Evolutionary conservation across 2,113 vertebrate genomes (phyloP).

Genomic region (Clarias batrachus): DNA sequence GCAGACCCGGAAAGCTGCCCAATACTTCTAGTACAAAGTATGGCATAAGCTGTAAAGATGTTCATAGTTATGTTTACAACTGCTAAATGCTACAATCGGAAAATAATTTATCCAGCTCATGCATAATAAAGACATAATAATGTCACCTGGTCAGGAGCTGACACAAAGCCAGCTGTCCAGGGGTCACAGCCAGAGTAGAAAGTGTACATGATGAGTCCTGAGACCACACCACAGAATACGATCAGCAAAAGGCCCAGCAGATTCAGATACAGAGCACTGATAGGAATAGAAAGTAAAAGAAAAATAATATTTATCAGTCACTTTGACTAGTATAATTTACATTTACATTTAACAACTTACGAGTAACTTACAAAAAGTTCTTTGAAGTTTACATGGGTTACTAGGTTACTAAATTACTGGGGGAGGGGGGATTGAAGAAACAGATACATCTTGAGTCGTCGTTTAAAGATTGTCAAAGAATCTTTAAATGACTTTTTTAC

Average conservation of each 20-base stretch:
- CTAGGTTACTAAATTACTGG: too few species aligned
- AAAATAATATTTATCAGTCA: neutral
- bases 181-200: conserved; percentile 80
- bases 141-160: conserved; percentile 82
- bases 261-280: conserved; percentile 83
- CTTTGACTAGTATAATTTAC: neutral
- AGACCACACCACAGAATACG: conserved; percentile 75
- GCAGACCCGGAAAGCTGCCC: conserved; percentile 76
- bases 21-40: conserved; percentile 87
- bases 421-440: too few species aligned
- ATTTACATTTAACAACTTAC: too few species aligned
- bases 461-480: too few species aligned
- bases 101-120: neutral
- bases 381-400: too few species aligned
- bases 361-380: too few species aligned
- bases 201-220: conserved; percentile 81
- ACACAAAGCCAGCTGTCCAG: conserved; percentile 77
- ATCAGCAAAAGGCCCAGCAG: conserved; percentile 81
- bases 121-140: neutral
- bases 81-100: neutral
- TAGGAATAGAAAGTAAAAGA: conserved; percentile 9
- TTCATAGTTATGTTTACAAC: neutral
- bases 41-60: conserved; percentile 76
- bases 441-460: too few species aligned
- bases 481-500: too few species aligned